These are phyloP conservation scores for Aphelenchoides besseyi DNA, from an alignment of 1,140 invertebrate species.

Conservation along the genomic window DNA sequence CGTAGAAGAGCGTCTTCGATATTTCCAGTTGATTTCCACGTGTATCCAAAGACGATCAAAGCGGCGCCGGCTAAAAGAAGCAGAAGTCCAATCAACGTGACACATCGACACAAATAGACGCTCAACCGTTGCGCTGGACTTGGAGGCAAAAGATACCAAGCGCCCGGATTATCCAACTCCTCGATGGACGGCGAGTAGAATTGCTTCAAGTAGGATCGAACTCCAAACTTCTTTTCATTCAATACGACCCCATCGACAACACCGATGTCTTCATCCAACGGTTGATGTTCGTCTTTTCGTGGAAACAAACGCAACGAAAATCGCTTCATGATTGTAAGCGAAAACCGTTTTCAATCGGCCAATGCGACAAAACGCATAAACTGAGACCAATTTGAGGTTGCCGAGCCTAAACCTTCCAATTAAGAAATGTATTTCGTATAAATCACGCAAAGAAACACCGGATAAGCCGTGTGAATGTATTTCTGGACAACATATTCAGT, in stretches of 20 bases:
- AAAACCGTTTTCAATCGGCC: not conserved
- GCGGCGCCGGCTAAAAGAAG: conserved; percentile 54
- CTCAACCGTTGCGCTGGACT: conserved; percentile 50
- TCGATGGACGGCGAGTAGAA: conserved; percentile 56
- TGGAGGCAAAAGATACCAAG: conserved; percentile 56
- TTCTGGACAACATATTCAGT: no score
- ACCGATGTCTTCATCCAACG: conserved; percentile 20
- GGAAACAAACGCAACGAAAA: not conserved
- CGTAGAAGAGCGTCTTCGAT: conserved; percentile 47
- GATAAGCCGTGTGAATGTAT: no score
- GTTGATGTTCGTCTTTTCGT: not conserved
- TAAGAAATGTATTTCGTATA: no score
- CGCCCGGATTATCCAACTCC: conserved; percentile 44
- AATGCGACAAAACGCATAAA: conserved; percentile 4
- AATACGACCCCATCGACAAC: conserved; percentile 32
- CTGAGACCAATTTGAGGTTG: conserved; percentile 5
- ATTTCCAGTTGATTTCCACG: conserved; percentile 47
- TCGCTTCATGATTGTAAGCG: not conserved
- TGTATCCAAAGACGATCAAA: conserved; percentile 57
- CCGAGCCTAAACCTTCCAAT: no score
- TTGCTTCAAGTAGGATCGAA: conserved; percentile 55
- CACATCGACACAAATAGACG: conserved; percentile 51
- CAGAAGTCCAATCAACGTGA: conserved; percentile 53
- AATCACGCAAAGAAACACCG: no score
- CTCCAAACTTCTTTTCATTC: conserved; percentile 46